Percentiles rank a stretch among this genome's conserved stretches.
Evolutionary conservation across 1,140 invertebrate genomes (phyloP).

Genomic region (Bradysia coprophila): DNA sequence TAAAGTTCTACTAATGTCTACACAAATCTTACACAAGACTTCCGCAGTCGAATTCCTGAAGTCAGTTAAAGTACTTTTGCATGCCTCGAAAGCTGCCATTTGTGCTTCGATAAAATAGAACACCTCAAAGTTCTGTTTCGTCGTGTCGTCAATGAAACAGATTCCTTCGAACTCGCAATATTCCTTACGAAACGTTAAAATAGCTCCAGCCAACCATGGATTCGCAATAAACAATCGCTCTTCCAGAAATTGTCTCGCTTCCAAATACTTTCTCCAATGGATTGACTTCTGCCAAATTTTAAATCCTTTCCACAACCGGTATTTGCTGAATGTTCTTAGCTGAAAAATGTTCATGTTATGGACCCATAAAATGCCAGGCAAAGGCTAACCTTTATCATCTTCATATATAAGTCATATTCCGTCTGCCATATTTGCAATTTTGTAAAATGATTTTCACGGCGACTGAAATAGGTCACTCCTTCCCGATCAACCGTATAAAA

Average conservation of each 20-base stretch:
- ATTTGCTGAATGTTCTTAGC: slow-evolving; percentile 52
- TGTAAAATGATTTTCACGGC: slow-evolving; percentile 44
- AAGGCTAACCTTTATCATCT: slow-evolving; percentile 34
- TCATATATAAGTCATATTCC: slow-evolving; percentile 46
- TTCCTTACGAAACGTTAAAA: slow-evolving; percentile 49
- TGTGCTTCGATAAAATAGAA: slow-evolving; percentile 48
- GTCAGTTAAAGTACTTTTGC: slow-evolving; percentile 10
- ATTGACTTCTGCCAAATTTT: slow-evolving; percentile 64
- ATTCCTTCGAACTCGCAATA: slow-evolving; percentile 40
- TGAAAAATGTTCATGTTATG: slow-evolving; percentile 20
- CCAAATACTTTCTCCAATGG: slow-evolving; percentile 39
- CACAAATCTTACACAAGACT: slow-evolving; percentile 1
- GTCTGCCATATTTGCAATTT: slow-evolving; percentile 45
- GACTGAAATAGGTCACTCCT: slow-evolving; percentile 45
- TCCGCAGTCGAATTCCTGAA: slow-evolving; percentile 12
- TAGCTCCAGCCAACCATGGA: slow-evolving; percentile 42
- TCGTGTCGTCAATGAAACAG: slow-evolving; percentile 33
- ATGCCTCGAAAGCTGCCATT: slow-evolving; percentile 25
- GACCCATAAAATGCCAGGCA: slow-evolving; percentile 3
- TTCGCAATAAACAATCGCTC: slow-evolving; percentile 55
- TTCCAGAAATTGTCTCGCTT: slow-evolving; percentile 34
- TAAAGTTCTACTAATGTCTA: slow-evolving; percentile 8
- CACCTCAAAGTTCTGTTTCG: slow-evolving; percentile 35
- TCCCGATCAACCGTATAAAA: slow-evolving; percentile 47
- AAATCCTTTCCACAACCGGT: slow-evolving; percentile 65